Percentiles rank a stretch among this genome's conserved stretches.
These are phyloP conservation scores for Podilymbus podiceps DNA, from an alignment of 2,113 vertebrate genomes.

Conservation along the genomic window DNA sequence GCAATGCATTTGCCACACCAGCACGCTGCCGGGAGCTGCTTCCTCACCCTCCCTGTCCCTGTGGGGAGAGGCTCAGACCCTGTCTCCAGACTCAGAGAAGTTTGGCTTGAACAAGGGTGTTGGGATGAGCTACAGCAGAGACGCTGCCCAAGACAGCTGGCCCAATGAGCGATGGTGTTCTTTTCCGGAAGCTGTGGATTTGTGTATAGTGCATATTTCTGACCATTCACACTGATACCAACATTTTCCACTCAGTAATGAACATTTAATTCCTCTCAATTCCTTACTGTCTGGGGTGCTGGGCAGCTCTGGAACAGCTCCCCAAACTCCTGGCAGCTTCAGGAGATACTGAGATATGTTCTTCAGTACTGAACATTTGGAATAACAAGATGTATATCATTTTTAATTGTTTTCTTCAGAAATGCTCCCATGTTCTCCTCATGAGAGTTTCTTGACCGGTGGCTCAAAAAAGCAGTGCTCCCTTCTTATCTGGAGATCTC, in stretches of 20 bases:
- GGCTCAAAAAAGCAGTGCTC: not conserved
- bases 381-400: not conserved
- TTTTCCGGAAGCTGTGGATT: not conserved
- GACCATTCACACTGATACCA: not conserved
- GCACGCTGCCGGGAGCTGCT: not conserved
- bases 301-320: not conserved
- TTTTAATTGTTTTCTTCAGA: not conserved
- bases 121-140: not conserved
- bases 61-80: not conserved
- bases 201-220: not conserved
- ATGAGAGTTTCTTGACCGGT: not conserved
- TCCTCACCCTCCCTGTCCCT: not conserved
- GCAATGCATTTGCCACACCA: not conserved
- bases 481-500: not conserved
- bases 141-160: not conserved
- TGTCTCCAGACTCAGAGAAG: not conserved
- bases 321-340: not conserved
- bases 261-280: not conserved
- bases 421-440: not conserved
- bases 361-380: not conserved
- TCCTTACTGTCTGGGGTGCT: not conserved
- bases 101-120: not conserved
- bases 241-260: not conserved
- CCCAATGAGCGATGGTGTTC: rapidly evolving
- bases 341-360: not conserved